A percentile compares a stretch with the other conserved stretches of the same genome.
Evolutionary conservation across 2,113 vertebrate genomes (phyloP).

Genomic region (Neopipo cinnamomea): DNA sequence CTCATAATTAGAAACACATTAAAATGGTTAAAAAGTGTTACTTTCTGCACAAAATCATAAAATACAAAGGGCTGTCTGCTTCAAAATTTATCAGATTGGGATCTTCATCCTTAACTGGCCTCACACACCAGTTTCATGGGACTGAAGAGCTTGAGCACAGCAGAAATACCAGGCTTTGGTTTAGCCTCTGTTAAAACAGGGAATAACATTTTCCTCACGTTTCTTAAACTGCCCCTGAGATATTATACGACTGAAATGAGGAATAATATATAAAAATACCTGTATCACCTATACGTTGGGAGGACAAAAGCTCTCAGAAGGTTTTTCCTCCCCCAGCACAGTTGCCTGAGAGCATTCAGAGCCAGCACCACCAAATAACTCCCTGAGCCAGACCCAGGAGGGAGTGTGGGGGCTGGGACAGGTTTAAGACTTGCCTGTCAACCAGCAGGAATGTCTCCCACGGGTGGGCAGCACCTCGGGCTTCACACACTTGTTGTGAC

Average conservation of each 20-base stretch:
- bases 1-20: too few species aligned
- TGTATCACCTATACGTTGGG: neutral
- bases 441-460: neutral
- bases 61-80: neutral
- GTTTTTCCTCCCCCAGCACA: neutral
- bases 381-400: neutral
- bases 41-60: neutral
- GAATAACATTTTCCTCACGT: neutral
- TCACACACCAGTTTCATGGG: neutral
- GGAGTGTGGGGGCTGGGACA: neutral
- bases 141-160: neutral
- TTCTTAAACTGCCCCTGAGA: neutral
- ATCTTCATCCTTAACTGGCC: neutral
- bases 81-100: neutral
- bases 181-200: neutral
- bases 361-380: neutral
- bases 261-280: fast-evolving
- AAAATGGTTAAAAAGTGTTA: neutral
- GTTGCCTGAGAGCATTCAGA: neutral
- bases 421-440: neutral
- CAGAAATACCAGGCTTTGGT: neutral
- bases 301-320: neutral
- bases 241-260: neutral
- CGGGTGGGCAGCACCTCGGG: neutral
- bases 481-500: slow-evolving; percentile 15